Percentiles rank a stretch among this genome's conserved stretches.
Evolutionary conservation across 2,113 vertebrate genomes (phyloP).

Genomic region (Prochilodus magdalenae): DNA sequence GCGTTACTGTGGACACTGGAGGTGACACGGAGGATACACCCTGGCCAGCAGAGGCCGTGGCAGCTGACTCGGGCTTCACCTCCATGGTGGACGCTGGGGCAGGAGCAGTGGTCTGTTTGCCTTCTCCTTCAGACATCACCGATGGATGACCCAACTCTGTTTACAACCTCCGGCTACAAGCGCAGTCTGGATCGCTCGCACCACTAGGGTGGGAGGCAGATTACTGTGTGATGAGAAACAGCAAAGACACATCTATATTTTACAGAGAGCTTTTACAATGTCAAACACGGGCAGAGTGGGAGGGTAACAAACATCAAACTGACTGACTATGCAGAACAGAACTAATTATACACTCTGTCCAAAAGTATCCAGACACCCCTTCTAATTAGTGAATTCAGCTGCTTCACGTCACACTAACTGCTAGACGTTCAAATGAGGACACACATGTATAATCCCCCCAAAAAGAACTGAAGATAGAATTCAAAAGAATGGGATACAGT

Average conservation of each 20-base stretch:
- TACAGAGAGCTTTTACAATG: not conserved
- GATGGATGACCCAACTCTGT: conserved; percentile 22
- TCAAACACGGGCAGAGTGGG: not conserved
- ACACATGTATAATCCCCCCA: no score
- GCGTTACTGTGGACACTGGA: conserved; percentile 85
- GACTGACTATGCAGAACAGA: not conserved
- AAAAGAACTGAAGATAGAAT: no score
- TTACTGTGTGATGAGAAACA: conserved; percentile 34
- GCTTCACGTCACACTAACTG: no score
- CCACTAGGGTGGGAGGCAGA: conserved; percentile 53
- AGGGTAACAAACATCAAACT: not conserved
- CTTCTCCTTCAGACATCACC: conserved; percentile 79
- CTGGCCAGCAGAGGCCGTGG: conserved; percentile 64
- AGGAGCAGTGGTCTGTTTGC: conserved; percentile 66
- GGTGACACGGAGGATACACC: conserved; percentile 87
- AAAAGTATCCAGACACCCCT: no score
- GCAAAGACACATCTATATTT: not conserved
- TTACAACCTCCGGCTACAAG: conserved; percentile 26
- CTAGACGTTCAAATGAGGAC: no score
- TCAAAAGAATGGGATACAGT: no score
- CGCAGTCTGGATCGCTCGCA: conserved; percentile 38
- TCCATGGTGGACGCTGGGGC: conserved; percentile 68
- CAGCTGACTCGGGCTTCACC: conserved; percentile 66
- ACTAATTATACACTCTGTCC: not conserved
- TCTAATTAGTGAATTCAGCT: no score